Conservation (phyloP, 2,113 vertebrate genomes). For the Silurus asotus region DNA sequence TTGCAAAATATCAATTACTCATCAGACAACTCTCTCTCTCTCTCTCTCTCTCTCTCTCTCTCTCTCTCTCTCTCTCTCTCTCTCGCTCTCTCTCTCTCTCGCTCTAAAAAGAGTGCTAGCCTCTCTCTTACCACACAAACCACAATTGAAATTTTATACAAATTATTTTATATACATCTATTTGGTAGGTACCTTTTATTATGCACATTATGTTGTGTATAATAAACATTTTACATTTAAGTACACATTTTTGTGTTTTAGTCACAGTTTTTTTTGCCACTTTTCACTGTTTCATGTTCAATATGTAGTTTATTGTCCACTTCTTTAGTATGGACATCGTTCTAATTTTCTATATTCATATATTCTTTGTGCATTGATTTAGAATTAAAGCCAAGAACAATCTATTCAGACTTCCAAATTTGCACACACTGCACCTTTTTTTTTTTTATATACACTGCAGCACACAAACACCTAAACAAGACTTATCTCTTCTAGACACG, state of each 20-base stretch:
- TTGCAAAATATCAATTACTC: constrained; percentile 48
- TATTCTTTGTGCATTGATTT: neutral
- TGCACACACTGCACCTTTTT: neutral
- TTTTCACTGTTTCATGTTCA: neutral
- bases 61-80: constrained; percentile 3
- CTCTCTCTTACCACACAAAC: neutral
- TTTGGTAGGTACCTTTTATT: neutral
- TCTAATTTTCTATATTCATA: neutral
- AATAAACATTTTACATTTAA: neutral
- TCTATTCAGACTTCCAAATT: neutral
- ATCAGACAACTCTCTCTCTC: too few relatives aligned
- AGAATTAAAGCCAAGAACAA: neutral
- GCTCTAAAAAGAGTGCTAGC: neutral
- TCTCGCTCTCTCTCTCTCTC: neutral
- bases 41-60: neutral
- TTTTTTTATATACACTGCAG: neutral
- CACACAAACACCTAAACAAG: neutral
- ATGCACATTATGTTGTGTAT: neutral
- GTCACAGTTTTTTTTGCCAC: neutral
- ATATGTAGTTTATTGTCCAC: neutral
- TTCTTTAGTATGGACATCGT: neutral
- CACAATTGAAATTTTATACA: neutral
- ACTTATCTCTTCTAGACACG: neutral
- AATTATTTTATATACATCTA: neutral
- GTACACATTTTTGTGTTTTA: neutral